Percentiles rank a stretch among this genome's conserved stretches.
These are phyloP conservation scores for Lepeophtheirus salmonis DNA, from an alignment of 1,140 invertebrate species.

Conservation along the genomic window DNA sequence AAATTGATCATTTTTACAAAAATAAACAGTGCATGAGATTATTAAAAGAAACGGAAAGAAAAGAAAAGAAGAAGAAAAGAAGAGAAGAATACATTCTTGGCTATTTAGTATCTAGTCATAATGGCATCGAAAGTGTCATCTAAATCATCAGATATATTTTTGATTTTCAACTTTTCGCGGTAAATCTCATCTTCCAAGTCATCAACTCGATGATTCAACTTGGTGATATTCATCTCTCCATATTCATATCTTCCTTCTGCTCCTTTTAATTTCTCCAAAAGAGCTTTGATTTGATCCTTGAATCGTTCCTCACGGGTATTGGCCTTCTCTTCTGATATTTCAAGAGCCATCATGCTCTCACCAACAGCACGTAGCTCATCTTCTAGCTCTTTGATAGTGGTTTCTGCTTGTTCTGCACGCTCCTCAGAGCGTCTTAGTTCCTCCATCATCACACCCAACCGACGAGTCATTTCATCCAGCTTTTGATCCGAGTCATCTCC, in stretches of 20 bases:
- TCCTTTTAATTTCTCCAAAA: neutral
- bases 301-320: neutral
- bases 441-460: slow-evolving; percentile 13
- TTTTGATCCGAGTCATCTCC: slow-evolving; percentile 11
- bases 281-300: slow-evolving; percentile 6
- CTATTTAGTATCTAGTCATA: slow-evolving; percentile 1
- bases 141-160: neutral
- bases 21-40: no score
- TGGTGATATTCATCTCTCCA: slow-evolving; percentile 7
- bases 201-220: slow-evolving; percentile 7
- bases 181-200: slow-evolving; percentile 5
- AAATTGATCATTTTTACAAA: no score
- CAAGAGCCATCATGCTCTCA: slow-evolving; percentile 11
- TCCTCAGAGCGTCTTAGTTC: slow-evolving; percentile 9
- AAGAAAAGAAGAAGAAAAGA: neutral
- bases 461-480: slow-evolving; percentile 9
- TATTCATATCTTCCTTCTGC: neutral
- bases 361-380: slow-evolving; percentile 11
- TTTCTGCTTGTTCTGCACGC: slow-evolving; percentile 8
- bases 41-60: no score
- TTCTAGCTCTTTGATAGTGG: slow-evolving; percentile 5
- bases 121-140: slow-evolving; percentile 5
- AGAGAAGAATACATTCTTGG: neutral
- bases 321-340: slow-evolving; percentile 8
- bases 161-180: slow-evolving; percentile 5